Base-by-base conservation (phyloP, 2,888 invertebrate genomes). In the Pollenia griseotomentosa region DNA sequence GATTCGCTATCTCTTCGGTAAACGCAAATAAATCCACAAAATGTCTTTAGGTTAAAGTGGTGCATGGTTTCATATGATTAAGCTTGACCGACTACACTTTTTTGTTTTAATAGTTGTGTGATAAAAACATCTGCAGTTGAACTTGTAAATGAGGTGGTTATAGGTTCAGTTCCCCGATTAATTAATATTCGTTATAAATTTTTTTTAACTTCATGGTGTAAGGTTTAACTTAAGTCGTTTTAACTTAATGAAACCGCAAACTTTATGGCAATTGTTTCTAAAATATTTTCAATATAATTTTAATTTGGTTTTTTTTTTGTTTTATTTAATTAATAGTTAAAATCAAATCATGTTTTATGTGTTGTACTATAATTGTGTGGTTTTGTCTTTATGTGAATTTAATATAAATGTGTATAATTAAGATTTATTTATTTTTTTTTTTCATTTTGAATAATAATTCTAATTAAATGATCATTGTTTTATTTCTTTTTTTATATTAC, bases 401-500 rank as follows among this genome's bases (percentile, higher is more conserved):
- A 7, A 55, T 53, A 23, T 23, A 33, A 66, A 23, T 73, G n/a
- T 82, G 7, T 61, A 12, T 55, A n/a, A 63, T 71, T 73, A 73
- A 19, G 3, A 40, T 33, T 19, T 46, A 33, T 1, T 40, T 66
- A n/a, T 51, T 51, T 42, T 9, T 33, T 57, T 23, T 66, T 61
- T 51, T 23, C 0, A 33, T 33, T 33, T 33, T 10, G 33, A 74
- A 82, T 82, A 23, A 65, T 51, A 68, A 16, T 6, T 33, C 4
- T 53, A 80, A 71, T 80, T 46, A 51, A 57, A 48, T 65, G 40
- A 46, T 65, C 40, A 12, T 51, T 66, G 40, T 74, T 42, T 44
- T 66, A 61, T 23, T 57, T 65, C n/a, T 42, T 23, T 57, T 65
- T n/a, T 19, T 80, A 23, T 61, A 23, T 68, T 80, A 40, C 75